Evolutionary conservation across 2,888 invertebrate genomes (phyloP).

Genomic region (Drosophila affinis): DNA sequence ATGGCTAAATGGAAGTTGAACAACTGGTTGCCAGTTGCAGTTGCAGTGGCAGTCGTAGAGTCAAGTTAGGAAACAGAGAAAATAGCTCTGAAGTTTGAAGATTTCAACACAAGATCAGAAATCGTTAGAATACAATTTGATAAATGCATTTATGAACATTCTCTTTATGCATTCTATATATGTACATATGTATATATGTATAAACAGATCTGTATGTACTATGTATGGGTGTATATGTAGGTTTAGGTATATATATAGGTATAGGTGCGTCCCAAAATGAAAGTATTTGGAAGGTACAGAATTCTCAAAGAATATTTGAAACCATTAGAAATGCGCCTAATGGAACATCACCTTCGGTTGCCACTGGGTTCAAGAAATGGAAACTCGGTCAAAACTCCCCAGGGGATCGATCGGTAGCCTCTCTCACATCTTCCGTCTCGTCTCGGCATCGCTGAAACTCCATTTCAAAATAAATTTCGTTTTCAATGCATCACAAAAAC

Average conservation of each 20-base stretch:
- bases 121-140: too few relatives aligned
- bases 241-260: too few relatives aligned
- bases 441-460: conserved; percentile 18
- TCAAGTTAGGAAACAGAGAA: background rate
- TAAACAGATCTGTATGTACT: too few relatives aligned
- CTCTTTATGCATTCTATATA: too few relatives aligned
- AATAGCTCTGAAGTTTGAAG: background rate
- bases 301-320: background rate
- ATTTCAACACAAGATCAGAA: background rate
- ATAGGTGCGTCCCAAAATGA: too few relatives aligned
- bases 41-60: background rate
- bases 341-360: too few relatives aligned
- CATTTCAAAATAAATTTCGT: conserved; percentile 64
- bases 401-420: conserved; percentile 29
- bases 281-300: too few relatives aligned
- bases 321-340: background rate
- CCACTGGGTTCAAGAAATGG: conserved; percentile 3
- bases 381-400: conserved; percentile 64
- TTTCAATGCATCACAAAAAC: conserved; percentile 65
- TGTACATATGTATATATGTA: too few relatives aligned
- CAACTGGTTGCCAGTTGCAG: conserved; percentile 23
- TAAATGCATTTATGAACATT: too few relatives aligned
- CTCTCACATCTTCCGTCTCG: conserved; percentile 6
- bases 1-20: conserved; percentile 10
- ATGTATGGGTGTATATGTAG: too few relatives aligned